These are phyloP conservation scores for Atta texana DNA, from an alignment of 1,140 invertebrate genomes.

Conservation along the genomic window DNA sequence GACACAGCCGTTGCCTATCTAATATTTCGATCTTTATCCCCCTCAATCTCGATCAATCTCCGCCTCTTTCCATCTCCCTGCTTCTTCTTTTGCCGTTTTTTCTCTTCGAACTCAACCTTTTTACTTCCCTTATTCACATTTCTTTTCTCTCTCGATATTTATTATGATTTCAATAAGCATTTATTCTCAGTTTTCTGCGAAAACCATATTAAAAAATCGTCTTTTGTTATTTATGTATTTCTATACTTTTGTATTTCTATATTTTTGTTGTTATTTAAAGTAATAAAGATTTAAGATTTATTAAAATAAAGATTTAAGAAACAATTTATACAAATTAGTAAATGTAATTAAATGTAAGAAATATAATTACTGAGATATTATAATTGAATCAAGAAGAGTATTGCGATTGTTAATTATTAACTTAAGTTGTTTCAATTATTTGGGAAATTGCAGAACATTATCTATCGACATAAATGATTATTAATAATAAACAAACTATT, in stretches of 20 bases:
- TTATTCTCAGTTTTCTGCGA: background rate
- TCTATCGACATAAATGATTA: background rate
- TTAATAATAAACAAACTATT: background rate
- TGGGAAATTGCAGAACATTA: background rate
- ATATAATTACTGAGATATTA: background rate
- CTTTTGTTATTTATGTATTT: background rate
- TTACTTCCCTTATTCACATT: background rate
- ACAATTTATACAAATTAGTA: constrained; percentile 3
- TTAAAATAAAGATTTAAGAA: background rate
- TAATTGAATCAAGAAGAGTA: background rate
- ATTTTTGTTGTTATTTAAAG: background rate
- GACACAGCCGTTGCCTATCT: constrained; percentile 30
- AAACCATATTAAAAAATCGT: background rate
- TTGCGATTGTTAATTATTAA: background rate
- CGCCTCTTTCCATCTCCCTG: background rate
- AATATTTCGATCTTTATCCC: constrained; percentile 36
- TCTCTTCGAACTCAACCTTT: constrained; percentile 14
- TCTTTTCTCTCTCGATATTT: background rate
- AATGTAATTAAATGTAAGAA: background rate
- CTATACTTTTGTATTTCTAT: background rate
- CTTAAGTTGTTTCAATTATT: background rate
- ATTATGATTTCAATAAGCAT: background rate
- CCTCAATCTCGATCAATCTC: constrained; percentile 41
- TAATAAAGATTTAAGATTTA: background rate
- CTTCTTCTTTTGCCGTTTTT: background rate